Evolutionary conservation across 2,888 invertebrate genomes (phyloP), one percentile per base, ranked within the genome.

Genomic region (Apoda limacodes): DNA sequence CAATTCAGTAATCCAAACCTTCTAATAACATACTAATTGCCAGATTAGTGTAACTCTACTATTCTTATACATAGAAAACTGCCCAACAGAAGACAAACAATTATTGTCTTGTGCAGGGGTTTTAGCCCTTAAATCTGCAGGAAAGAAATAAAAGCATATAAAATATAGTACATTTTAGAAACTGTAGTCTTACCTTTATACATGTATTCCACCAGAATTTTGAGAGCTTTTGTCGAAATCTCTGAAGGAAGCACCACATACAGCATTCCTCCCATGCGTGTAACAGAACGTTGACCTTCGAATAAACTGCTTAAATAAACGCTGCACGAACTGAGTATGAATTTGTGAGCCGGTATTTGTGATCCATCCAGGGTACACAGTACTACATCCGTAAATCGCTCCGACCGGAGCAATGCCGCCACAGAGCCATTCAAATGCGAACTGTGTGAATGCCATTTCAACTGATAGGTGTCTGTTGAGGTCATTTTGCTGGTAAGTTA

Each of bases 401-500:
- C 92, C 52, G 89, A 90, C 37, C 89, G 87, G 10, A 88, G 85
- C 52, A 90, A 67, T 10, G 89, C 87, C 35, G 92, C 89, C 28
- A 93, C 89, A 39, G 91, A 92, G 29, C 89, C 87, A 69, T 92
- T 92, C 50, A 93, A 81, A 72, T 92, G 90, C 15, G 88, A 85
- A 52, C 88, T 86, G 80, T 91, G 92, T 45, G 92, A 92, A 68
- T 92, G 90, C 93, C 93, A 93, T 82, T 93, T 93, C 30, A 93
- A 82, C 69, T 93, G 92, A 67, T 92, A 93, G 51, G 92, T 93
- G 67, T 93, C 93, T 52, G 85, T 82, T 38, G 82, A 74, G 47
- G 78, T 81, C 72, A 81, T 80, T 46, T 45, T 60, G 29, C 26
- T 30, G n/a, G n/a, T n/a, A n/a, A n/a, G n/a, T n/a, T n/a, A n/a